Evolutionary conservation across 2,113 vertebrate genomes (phyloP), one percentile per base, ranked within the genome.

Genomic region (Corydoras sp.): DNA sequence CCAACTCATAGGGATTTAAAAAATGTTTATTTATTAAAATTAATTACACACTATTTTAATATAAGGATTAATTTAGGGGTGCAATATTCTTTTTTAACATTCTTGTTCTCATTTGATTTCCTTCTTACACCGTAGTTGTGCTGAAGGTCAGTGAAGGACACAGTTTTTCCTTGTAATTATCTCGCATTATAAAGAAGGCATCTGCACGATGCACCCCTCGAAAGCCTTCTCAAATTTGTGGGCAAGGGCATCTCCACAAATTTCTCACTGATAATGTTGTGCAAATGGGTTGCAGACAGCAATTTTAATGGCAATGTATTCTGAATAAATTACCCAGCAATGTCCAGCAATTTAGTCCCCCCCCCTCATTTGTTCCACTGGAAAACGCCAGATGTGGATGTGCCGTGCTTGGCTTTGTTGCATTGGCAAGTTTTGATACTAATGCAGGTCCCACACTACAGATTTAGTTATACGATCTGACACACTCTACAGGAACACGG

Each of bases 251-350:
- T 76, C 76, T 77, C 74, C 58, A 80, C 54, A 0, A 56, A 56
- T 80, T 79, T 86, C 82, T 84, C 64, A 80, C 80, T 83, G 79
- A 81, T 85, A 86, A 86, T 85, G 78, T 55, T 82, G 81, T 82
- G 83, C 81, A 88, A 90, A 91, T 89, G 79, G 85, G 76, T 89
- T 88, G 82, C 86, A 89, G 88, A 82, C 81, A 75, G 80, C 84
- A 88, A 85, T 87, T 83, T 85, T 74, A 58, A 85, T 71, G 72
- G 73, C 76, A 83, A 73, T 51, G 73, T 83, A 77, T 83, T 87
- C 80, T 77, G 88, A 86, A 88, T 90, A 90, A 85, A 87, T 90
- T 88, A 87, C 77, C 83, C 82, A 82, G 9, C 12, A 86, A 89
- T 86, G 82, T 85, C 77, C 81, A 82, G 85, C 85, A 88, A 88